Conservation (phyloP, 2,113 vertebrate genomes). For the Orcinus orca region DNA sequence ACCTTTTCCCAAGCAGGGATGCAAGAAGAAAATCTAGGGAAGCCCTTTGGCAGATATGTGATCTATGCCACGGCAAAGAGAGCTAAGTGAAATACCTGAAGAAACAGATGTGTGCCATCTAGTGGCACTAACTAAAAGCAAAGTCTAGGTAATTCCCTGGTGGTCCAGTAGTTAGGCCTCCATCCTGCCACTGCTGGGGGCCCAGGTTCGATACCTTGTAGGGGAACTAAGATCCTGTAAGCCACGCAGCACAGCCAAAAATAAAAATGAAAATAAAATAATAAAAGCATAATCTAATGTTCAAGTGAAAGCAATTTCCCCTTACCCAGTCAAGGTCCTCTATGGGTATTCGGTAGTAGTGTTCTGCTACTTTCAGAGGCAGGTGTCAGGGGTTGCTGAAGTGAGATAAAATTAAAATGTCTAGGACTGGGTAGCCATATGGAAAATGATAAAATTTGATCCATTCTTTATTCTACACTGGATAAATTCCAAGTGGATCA, state of each 20-base stretch:
- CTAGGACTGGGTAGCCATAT: not conserved
- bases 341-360: not conserved
- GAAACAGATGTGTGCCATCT: not conserved
- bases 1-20: not conserved
- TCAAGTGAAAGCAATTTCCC: not conserved
- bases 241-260: not conserved
- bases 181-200: too few relatives aligned
- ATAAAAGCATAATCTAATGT: not conserved
- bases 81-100: not conserved
- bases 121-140: not conserved
- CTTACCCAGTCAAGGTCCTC: not conserved
- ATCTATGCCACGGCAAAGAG: not conserved
- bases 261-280: not conserved
- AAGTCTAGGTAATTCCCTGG: not conserved
- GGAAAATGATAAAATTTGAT: not conserved
- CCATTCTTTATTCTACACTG: not conserved
- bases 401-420: not conserved
- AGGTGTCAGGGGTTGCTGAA: not conserved
- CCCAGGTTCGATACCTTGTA: not conserved
- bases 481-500: conserved; percentile 11
- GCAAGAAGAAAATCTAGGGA: not conserved
- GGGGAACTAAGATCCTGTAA: not conserved
- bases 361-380: not conserved
- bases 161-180: not conserved
- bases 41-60: not conserved